phyloP scores from a whole-genome alignment of 2,113 vertebrate species.

The Ictalurus furcatus region DNA sequence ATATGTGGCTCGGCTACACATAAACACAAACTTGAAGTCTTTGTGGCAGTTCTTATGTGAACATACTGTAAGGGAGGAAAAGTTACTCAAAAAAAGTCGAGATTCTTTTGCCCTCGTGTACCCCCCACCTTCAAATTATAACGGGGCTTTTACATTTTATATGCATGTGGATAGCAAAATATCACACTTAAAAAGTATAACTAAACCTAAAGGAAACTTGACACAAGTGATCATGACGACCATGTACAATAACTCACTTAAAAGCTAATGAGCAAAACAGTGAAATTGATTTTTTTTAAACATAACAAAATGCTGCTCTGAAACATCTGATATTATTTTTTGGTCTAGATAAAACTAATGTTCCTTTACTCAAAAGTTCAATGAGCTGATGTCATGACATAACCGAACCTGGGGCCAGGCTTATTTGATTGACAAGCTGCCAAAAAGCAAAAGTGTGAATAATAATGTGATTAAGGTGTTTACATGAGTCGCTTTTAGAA shows the following conservation, averaged over 20 bases:
- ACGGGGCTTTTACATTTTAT: not conserved
- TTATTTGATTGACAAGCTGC: not conserved
- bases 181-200: not conserved
- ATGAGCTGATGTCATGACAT: not conserved
- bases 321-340: not conserved
- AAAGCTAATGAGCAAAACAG: not conserved
- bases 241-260: not conserved
- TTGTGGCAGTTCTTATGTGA: not conserved
- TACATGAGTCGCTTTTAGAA: too few relatives aligned
- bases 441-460: not conserved
- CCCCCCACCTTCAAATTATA: not conserved
- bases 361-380: not conserved
- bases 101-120: not conserved
- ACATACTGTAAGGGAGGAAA: not conserved
- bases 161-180: not conserved
- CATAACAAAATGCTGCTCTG: not conserved
- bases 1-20: conserved; percentile 63
- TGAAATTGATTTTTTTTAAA: not conserved
- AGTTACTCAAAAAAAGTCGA: not conserved
- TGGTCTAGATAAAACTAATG: not conserved
- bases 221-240: not conserved
- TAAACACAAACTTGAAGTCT: conserved; percentile 53
- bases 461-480: too few relatives aligned
- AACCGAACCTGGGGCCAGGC: not conserved
- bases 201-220: not conserved